phyloP scores from a whole-genome alignment of 2,113 vertebrate species.

The Mirza zaza region DNA sequence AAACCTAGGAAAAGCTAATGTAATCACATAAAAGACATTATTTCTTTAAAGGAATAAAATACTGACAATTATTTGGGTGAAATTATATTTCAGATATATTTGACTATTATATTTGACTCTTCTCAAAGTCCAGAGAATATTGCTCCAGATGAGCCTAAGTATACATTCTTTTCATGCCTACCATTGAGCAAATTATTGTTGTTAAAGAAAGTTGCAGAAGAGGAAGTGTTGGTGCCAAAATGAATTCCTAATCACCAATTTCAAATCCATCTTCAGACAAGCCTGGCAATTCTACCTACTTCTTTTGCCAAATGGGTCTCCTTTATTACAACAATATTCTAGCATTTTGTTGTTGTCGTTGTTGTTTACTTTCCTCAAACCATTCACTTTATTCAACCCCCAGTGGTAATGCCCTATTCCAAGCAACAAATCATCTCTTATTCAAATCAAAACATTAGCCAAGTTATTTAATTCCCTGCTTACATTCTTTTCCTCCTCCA shows the following conservation, averaged over 20 bases:
- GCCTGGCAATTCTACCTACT: not conserved
- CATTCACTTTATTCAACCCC: not conserved
- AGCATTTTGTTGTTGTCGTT: not conserved
- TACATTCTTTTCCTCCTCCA: not conserved
- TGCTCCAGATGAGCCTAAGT: not conserved
- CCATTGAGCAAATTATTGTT: not conserved
- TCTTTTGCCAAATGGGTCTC: not conserved
- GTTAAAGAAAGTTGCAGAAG: not conserved
- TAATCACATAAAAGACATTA: not conserved
- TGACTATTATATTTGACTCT: not conserved
- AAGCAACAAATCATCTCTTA: not conserved
- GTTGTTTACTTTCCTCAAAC: not conserved
- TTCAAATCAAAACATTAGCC: not conserved
- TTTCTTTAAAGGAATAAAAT: slow-evolving; percentile 33
- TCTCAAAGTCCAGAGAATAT: not conserved
- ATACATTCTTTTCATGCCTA: not conserved
- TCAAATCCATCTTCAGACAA: not conserved
- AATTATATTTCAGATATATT: not conserved
- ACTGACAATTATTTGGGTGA: not conserved
- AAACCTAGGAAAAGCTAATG: not conserved
- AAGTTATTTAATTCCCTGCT: not conserved
- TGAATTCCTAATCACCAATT: not conserved
- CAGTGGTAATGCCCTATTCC: not conserved
- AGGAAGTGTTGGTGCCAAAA: not conserved
- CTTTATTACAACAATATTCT: not conserved